phyloP scores from a whole-genome alignment of 1,140 invertebrate genomes.

The Neodiprion pinetum region DNA sequence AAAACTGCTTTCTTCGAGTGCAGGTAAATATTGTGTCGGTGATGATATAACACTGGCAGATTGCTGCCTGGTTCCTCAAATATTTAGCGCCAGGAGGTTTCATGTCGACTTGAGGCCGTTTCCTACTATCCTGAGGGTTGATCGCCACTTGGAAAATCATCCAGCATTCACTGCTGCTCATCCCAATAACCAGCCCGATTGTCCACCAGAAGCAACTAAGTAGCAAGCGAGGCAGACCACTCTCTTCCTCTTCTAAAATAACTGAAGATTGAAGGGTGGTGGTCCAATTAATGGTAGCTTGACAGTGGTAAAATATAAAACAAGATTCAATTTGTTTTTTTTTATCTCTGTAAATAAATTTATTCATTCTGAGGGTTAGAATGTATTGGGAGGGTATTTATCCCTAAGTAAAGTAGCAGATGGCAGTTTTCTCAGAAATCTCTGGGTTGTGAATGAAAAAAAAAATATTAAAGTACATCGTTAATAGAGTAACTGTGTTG shows the following conservation, averaged over 20 bases:
- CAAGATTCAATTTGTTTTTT: background rate
- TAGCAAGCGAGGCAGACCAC: constrained; percentile 67
- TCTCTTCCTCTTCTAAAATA: constrained; percentile 58
- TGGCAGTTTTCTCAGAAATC: background rate
- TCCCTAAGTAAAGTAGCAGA: too few relatives aligned
- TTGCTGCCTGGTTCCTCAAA: constrained; percentile 93
- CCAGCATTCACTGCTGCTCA: constrained; percentile 88
- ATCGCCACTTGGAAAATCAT: constrained; percentile 84
- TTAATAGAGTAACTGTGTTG: background rate
- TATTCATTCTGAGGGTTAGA: too few relatives aligned
- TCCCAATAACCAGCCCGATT: constrained; percentile 90
- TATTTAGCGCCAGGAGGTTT: constrained; percentile 90
- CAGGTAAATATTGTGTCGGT: constrained; percentile 94
- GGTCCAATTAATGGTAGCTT: constrained; percentile 41
- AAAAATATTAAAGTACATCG: background rate
- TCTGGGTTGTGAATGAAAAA: background rate
- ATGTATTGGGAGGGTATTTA: too few relatives aligned
- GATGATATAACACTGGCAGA: constrained; percentile 94
- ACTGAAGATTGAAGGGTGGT: constrained; percentile 39
- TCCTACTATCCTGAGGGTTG: constrained; percentile 87
- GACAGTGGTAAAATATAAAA: constrained; percentile 41
- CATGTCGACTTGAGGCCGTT: constrained; percentile 89
- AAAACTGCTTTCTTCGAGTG: constrained; percentile 79
- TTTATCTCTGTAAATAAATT: background rate
- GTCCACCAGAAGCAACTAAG: constrained; percentile 83